These are phyloP conservation scores for Ornithoptera alexandrae DNA, from an alignment of 2,888 invertebrate genomes.

Conservation along the genomic window DNA sequence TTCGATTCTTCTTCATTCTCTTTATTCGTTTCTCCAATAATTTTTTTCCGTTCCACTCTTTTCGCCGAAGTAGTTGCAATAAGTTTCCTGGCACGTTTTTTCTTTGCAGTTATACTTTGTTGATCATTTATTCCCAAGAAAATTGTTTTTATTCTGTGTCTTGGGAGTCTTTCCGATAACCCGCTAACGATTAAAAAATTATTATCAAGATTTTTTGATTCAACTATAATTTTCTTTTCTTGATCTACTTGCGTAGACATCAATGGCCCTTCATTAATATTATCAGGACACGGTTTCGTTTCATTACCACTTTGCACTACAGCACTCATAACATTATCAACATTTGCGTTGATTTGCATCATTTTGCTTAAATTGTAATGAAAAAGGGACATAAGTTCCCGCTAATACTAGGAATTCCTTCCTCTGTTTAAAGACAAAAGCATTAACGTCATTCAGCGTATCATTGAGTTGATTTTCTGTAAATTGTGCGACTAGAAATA, in stretches of 20 bases:
- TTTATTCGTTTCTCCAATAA: neutral
- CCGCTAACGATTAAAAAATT: neutral
- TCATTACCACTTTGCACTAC: neutral
- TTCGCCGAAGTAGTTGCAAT: neutral
- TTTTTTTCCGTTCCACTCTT: neutral
- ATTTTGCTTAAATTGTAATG: neutral
- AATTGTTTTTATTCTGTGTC: neutral
- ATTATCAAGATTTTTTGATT: neutral
- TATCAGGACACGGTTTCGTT: neutral
- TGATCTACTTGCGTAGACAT: neutral
- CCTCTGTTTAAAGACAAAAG: neutral
- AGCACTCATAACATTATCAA: neutral
- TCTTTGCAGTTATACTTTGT: neutral
- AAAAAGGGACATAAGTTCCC: neutral
- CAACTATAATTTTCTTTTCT: neutral
- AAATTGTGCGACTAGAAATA: too few relatives aligned
- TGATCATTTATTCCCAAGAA: neutral
- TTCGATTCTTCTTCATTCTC: neutral
- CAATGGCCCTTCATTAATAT: neutral
- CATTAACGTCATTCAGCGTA: neutral
- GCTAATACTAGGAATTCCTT: neutral
- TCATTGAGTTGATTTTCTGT: neutral
- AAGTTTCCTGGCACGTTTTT: neutral
- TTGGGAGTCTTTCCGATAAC: neutral
- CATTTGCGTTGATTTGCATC: constrained; percentile 2